Evolutionary conservation across 2,113 vertebrate genomes (phyloP).

Genomic region (Tonatia bakeri): DNA sequence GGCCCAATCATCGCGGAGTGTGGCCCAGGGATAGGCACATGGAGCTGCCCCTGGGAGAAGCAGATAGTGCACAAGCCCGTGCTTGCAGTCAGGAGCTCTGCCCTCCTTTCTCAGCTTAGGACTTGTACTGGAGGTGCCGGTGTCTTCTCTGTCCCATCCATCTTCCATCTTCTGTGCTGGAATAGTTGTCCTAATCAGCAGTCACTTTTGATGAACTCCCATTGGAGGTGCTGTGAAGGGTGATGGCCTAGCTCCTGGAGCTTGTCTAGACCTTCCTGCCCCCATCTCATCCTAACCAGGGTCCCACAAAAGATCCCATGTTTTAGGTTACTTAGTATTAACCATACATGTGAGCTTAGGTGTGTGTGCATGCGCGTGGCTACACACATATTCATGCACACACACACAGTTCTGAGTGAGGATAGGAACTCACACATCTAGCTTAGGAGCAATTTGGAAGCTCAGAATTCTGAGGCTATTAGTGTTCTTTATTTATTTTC

Average conservation of each 20-base stretch:
- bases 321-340: not conserved
- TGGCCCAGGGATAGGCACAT: not conserved
- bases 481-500: not conserved
- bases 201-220: not conserved
- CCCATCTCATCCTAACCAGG: not conserved
- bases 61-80: not conserved
- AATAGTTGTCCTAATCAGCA: not conserved
- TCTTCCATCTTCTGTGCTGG: not conserved
- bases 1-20: not conserved
- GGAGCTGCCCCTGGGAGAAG: not conserved
- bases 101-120: not conserved
- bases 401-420: not conserved
- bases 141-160: not conserved
- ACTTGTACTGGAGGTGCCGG: not conserved
- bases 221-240: not conserved
- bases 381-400: too few relatives aligned
- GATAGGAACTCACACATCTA: not conserved
- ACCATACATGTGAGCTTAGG: not conserved
- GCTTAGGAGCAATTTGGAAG: not conserved
- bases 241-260: not conserved
- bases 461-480: not conserved
- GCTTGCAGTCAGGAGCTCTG: not conserved
- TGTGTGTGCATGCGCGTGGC: fast-evolving
- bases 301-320: not conserved
- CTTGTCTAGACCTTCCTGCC: not conserved